Evolutionary conservation across 2,113 vertebrate genomes (phyloP).

Genomic region (Cygnus atratus): DNA sequence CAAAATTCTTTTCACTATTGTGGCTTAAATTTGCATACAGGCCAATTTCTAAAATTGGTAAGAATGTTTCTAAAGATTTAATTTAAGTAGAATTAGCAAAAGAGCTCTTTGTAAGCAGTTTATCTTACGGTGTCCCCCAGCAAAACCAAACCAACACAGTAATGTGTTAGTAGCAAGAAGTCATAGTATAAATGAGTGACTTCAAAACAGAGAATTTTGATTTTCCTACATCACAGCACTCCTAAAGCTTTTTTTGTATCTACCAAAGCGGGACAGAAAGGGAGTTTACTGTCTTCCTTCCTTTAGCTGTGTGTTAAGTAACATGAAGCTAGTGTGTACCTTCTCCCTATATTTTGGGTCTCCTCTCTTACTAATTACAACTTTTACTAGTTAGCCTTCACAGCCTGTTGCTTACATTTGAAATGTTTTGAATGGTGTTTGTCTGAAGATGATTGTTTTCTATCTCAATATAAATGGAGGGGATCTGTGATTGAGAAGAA

Average conservation of each 20-base stretch:
- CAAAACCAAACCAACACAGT: not conserved
- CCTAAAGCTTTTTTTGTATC: not conserved
- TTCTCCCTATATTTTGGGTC: not conserved
- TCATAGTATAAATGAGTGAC: not conserved
- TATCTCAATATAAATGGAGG: not conserved
- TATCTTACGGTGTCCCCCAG: not conserved
- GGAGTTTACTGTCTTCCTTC: not conserved
- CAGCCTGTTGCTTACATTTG: not conserved
- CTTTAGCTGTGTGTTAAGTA: not conserved
- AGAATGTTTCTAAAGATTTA: not conserved
- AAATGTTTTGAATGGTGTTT: conserved; percentile 11
- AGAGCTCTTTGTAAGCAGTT: not conserved
- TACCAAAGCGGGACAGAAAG: not conserved
- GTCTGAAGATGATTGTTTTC: not conserved
- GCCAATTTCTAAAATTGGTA: not conserved
- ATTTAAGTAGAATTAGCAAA: not conserved
- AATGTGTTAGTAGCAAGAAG: not conserved
- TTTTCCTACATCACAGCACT: not conserved
- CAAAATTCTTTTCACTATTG: not conserved
- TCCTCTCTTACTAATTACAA: not conserved
- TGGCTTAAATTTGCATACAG: not conserved
- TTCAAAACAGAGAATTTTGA: not conserved
- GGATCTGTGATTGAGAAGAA: not conserved
- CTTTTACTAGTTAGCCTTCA: not conserved
- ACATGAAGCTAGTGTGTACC: not conserved